Evolutionary conservation across 1,140 invertebrate genomes (phyloP), one percentile per base, ranked within the genome.

Genomic region (Olivierus martensii): DNA sequence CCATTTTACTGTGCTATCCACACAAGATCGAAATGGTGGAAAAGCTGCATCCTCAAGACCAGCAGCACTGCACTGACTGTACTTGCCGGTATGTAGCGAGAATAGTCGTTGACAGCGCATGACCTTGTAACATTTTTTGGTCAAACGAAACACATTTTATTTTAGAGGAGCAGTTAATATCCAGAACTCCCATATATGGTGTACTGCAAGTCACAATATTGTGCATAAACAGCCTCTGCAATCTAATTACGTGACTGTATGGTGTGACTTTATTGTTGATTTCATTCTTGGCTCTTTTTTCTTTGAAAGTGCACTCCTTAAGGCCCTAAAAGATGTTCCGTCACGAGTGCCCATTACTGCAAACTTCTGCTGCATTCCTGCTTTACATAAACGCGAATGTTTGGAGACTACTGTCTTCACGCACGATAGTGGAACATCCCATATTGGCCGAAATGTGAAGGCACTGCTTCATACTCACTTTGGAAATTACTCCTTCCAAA

Each of bases 361-460:
- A 21, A 43, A 53, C 37, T 48, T 10, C 22, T 53, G 17, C 44
- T 4, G 34, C 17, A 41, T 47, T 47, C 52, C 22, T 28, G 45
- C 37, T 19, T 53, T 53, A 41, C 21, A 43, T 17, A 10, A 51
- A 51, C 15, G 34, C 2, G 18, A 22, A 37, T 46, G 22, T 42
- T 48, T 53, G 15, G n/a, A 53, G 28, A 48, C 17, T 19, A 48
- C 39, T 44, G 46, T 48, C 46, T 53, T 48, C 21, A 53, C 18
- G 39, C 22, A 47, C 47, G 45, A 53, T 53, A 5, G 19, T 18
- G 45, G 44, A 47, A 45, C 42, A 19, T 21, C 43, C 3, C 42
- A 52, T 34, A 45, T n/a, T 44, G 3, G 3, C 14, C 7, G 2
- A n/a, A 36, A 35, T 14, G 19, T 42, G 3, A 42, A 53, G 15